A percentile compares a stretch with the other conserved stretches of the same genome.
Evolutionary conservation across 2,797 vertebrate species (phyloP).

Genomic region (Sylvia borin): DNA sequence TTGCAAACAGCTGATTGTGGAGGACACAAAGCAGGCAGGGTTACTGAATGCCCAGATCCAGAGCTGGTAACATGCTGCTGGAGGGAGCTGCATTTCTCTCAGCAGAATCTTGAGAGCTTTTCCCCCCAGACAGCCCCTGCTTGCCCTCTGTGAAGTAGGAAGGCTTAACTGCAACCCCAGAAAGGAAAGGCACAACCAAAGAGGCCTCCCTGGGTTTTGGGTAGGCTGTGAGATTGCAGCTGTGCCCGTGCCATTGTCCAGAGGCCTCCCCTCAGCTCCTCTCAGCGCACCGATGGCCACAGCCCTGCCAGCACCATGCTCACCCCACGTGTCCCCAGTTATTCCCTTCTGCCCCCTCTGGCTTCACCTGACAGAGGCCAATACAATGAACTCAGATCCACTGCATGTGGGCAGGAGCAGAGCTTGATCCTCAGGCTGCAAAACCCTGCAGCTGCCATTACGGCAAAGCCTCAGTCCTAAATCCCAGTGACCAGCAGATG

Average conservation of each 20-base stretch:
- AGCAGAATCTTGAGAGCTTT: neutral
- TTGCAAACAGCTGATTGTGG: neutral
- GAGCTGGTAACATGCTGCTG: neutral
- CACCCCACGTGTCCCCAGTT: neutral
- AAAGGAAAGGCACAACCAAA: neutral
- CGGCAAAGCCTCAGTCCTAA: neutral
- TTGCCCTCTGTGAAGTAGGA: rapidly evolving
- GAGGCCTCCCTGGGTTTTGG: neutral
- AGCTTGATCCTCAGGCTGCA: neutral
- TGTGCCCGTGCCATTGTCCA: too few species aligned
- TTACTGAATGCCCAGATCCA: neutral
- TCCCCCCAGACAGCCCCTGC: neutral
- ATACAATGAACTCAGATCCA: neutral
- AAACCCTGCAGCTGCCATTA: neutral
- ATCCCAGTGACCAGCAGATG: neutral
- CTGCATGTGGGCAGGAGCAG: neutral
- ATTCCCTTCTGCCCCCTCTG: neutral
- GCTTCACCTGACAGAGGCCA: neutral
- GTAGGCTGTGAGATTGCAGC: neutral
- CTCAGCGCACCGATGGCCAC: rapidly evolving
- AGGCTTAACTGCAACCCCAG: neutral
- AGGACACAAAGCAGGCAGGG: neutral
- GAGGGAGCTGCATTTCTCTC: neutral
- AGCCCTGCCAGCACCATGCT: neutral
- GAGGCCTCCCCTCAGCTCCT: neutral